Percentiles rank a stretch among this genome's conserved stretches.
Conservation (phyloP, 2,888 invertebrate species). For the Eustalomyia histrio region DNA sequence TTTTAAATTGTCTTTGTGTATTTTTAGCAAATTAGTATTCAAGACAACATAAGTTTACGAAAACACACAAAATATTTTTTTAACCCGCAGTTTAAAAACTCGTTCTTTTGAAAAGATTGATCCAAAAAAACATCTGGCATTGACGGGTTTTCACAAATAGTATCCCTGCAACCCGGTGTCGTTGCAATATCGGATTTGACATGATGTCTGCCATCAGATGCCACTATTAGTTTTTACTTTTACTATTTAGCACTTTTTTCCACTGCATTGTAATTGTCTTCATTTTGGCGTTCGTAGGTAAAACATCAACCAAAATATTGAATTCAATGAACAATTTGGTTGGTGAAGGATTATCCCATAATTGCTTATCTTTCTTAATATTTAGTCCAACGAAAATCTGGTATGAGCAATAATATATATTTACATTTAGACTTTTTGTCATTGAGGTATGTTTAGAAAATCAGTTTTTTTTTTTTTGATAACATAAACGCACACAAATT, state of each 20-base stretch:
- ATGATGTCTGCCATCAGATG: too few species aligned
- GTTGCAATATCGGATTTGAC: too few species aligned
- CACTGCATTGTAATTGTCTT: too few species aligned
- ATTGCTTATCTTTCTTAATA: constrained; percentile 78
- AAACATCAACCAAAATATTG: constrained; percentile 67
- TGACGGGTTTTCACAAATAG: constrained; percentile 30
- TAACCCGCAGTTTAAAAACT: constrained; percentile 56
- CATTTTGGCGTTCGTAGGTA: constrained; percentile 58
- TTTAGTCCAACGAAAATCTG: constrained; percentile 79
- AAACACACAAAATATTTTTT: constrained; percentile 44
- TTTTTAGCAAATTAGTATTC: constrained; percentile 18
- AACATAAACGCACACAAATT: constrained; percentile 34
- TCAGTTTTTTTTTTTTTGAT: constrained; percentile 11
- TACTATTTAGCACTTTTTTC: too few species aligned
- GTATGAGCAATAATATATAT: constrained; percentile 80
- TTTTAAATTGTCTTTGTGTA: constrained; percentile 21
- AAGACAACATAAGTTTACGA: constrained; percentile 10
- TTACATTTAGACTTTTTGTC: not conserved
- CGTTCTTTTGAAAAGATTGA: constrained; percentile 45
- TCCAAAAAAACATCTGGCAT: constrained; percentile 63
- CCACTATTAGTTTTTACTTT: too few species aligned
- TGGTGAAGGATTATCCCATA: constrained; percentile 65
- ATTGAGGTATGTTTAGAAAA: constrained; percentile 27
- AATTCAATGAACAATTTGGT: constrained; percentile 60
- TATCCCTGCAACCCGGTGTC: too few species aligned